A percentile compares a stretch with the other conserved stretches of the same genome.
Conservation (phyloP, 2,113 vertebrate species). For the Nanger granti region DNA sequence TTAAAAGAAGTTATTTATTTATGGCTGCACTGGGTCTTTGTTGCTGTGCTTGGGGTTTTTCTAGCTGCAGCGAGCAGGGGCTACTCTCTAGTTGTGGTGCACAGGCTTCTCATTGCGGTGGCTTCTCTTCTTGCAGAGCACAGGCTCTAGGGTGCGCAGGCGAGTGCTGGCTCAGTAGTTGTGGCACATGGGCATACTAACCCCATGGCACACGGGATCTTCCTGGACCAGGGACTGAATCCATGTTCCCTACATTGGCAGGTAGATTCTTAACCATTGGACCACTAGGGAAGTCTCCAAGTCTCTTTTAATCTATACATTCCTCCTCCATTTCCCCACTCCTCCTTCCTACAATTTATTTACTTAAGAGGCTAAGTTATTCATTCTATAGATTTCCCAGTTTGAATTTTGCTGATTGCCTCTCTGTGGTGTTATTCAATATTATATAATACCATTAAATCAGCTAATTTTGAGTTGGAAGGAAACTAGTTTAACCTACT, state of each 20-base stretch:
- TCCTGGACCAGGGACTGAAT: not conserved
- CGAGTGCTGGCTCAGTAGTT: not conserved
- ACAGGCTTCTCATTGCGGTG: not conserved
- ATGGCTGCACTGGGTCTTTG: not conserved
- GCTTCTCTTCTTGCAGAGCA: not conserved
- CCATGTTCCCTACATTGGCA: not conserved
- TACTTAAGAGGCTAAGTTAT: not conserved
- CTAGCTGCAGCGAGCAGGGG: not conserved
- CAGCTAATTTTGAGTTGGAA: slow-evolving; percentile 19
- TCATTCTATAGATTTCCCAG: not conserved
- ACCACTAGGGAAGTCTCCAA: not conserved
- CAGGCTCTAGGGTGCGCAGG: not conserved
- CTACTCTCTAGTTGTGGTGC: not conserved
- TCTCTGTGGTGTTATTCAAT: not conserved
- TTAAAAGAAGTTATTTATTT: not conserved
- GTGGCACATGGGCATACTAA: not conserved
- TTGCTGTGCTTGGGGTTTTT: not conserved
- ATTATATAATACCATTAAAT: not conserved
- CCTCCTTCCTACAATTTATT: not conserved
- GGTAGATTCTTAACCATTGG: not conserved
- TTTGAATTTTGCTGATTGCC: slow-evolving; percentile 1
- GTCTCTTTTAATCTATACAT: not conserved
- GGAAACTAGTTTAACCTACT: not conserved
- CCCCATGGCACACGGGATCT: not conserved
- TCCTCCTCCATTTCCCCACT: not conserved